Base-by-base conservation (phyloP, 2,888 invertebrate species). In the Eristalis arbustorum region DNA sequence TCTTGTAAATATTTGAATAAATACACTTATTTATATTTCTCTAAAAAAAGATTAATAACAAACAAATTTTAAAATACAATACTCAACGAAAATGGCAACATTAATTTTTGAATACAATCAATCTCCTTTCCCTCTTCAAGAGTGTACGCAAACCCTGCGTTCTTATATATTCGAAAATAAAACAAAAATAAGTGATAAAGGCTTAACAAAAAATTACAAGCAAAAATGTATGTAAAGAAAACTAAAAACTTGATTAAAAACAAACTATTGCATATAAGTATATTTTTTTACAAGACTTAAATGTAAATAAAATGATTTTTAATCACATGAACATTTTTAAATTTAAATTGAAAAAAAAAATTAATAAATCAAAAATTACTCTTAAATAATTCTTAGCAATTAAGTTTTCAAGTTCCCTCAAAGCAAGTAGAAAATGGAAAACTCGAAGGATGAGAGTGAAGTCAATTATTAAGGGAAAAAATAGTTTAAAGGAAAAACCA, bases 221-320 rank as follows among this genome's bases (percentile, higher is more conserved):
- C 3, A 14, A 22, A 76, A 66, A 77, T 66, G 56, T 42, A 71
- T 77, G 64, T 77, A 42, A 77, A 74, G 63, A 11, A 69, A 74
- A 23, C 62, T 2, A 25, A 25, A 25, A 40, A 64, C 56, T 23
- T 28, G 25, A 25, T 59, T 13, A 56, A 13, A 23, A 3, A 59
- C 25, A 59, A 59, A 4, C 59, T 59, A 25, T 77, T 85, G 82
- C 62, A 68, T 78, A 85, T 78, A 74, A 77, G 78, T 85, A 82
- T 83, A 79, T 88, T 72, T 88, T 88, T 82, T 76, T 88, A 80
- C 78, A 88, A 73, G 78, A 83, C 76, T 85, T 81, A 79, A 75
- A 81, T 62, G 64, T 87, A 88, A 88, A 85, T 84, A 77, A 76
- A 68, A 74, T 80, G 68, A 75, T 74, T 69, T 79, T 73, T 77